phyloP scores from a whole-genome alignment of 2,888 invertebrate species.

The Metallyticus violacea region DNA sequence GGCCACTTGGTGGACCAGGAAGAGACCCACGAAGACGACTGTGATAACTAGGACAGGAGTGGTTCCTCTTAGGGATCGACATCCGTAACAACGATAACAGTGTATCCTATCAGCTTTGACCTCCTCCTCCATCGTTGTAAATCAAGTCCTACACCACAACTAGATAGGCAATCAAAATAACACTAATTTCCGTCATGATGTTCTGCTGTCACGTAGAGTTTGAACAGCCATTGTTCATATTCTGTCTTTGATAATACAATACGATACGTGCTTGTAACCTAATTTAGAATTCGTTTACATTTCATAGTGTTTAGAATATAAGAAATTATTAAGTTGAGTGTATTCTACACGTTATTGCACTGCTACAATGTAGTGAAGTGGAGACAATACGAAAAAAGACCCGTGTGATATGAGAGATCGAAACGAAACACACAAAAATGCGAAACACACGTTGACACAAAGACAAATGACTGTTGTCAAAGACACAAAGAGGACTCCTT shows the following conservation, averaged over 20 bases:
- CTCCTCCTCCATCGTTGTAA: neutral
- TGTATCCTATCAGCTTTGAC: neutral
- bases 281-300: neutral
- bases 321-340: too few species aligned
- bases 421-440: neutral
- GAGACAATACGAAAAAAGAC: neutral
- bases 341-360: neutral
- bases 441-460: neutral
- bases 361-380: neutral
- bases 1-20: conserved; percentile 7
- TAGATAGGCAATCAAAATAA: neutral
- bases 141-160: neutral
- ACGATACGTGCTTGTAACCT: neutral
- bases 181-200: too few species aligned
- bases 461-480: neutral
- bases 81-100: neutral
- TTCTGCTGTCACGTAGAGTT: too few species aligned
- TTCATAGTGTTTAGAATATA: neutral
- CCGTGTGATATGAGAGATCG: neutral
- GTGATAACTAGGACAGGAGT: neutral
- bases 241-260: too few species aligned
- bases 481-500: neutral
- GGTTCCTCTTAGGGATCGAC: neutral
- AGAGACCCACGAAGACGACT: neutral
- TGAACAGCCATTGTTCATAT: too few species aligned